Percentiles rank a stretch among this genome's conserved stretches.
These are phyloP conservation scores for Synodontis membranacea DNA, from an alignment of 2,113 vertebrate species.

Conservation along the genomic window DNA sequence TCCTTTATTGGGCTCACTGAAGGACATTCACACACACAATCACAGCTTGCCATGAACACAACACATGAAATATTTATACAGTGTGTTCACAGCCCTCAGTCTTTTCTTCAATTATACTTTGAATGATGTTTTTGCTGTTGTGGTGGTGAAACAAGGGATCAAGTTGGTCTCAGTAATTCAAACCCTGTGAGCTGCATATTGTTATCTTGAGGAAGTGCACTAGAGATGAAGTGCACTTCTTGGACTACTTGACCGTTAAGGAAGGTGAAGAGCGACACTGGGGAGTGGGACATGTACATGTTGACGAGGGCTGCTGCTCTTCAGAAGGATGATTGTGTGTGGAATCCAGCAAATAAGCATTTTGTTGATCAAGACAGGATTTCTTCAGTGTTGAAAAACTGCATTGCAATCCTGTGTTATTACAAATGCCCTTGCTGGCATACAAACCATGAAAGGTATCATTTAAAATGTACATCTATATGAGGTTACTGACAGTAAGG, in stretches of 20 bases:
- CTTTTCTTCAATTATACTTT: neutral
- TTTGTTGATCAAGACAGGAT: conserved; percentile 44
- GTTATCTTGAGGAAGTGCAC: conserved; percentile 14
- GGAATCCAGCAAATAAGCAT: conserved; percentile 42
- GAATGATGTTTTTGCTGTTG: neutral
- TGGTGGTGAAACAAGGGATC: neutral
- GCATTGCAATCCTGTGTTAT: conserved; percentile 26
- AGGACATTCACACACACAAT: neutral
- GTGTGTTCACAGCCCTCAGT: neutral
- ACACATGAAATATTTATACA: neutral
- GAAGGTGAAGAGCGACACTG: conserved; percentile 14
- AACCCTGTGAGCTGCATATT: neutral
- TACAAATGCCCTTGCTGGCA: conserved; percentile 37
- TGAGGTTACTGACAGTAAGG: too few relatives aligned
- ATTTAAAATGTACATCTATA: neutral
- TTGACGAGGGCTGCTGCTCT: neutral
- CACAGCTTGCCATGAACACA: neutral
- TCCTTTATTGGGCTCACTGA: neutral
- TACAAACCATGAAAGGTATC: neutral
- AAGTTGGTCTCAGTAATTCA: neutral
- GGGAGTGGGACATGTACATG: neutral
- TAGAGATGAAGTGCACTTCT: conserved; percentile 35
- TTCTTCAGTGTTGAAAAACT: neutral
- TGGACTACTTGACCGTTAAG: neutral
- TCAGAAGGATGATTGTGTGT: conserved; percentile 33